Percentiles rank a stretch among this genome's conserved stretches.
Evolutionary conservation across 2,888 invertebrate genomes (phyloP).

Genomic region (Perithous albicinctus): DNA sequence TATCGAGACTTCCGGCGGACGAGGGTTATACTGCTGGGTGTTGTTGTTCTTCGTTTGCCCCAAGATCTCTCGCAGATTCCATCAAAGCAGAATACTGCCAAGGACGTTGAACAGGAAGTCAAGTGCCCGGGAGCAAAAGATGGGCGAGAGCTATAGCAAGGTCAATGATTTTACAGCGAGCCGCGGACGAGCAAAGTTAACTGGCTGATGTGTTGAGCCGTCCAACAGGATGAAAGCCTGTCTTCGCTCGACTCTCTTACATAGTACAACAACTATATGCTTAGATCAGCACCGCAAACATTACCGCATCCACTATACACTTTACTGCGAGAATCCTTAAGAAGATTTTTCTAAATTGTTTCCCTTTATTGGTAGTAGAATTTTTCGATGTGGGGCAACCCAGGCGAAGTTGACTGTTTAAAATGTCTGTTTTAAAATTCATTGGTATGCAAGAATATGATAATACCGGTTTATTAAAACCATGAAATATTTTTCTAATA

Average conservation of each 20-base stretch:
- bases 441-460: too few relatives aligned
- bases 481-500: too few relatives aligned
- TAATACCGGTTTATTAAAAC: too few relatives aligned
- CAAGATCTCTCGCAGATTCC: conserved; percentile 44
- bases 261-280: neutral
- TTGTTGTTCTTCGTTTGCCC: conserved; percentile 3
- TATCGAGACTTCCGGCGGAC: conserved; percentile 47
- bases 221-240: conserved; percentile 2
- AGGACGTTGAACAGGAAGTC: conserved; percentile 63
- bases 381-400: too few relatives aligned
- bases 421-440: too few relatives aligned
- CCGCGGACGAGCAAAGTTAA: conserved; percentile 26
- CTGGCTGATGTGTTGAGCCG: neutral
- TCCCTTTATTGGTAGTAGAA: too few relatives aligned
- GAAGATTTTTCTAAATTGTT: too few relatives aligned
- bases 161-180: conserved; percentile 78
- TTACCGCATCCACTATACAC: too few relatives aligned
- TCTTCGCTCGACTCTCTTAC: neutral
- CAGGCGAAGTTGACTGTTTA: too few relatives aligned
- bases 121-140: conserved; percentile 48
- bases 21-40: conserved; percentile 32
- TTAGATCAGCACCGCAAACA: too few relatives aligned
- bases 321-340: too few relatives aligned
- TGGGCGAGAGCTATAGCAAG: conserved; percentile 68
- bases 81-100: conserved; percentile 48